Percentiles rank a stretch among this genome's conserved stretches.
phyloP scores from a whole-genome alignment of 2,888 invertebrate genomes.

The Clostera curtula region DNA sequence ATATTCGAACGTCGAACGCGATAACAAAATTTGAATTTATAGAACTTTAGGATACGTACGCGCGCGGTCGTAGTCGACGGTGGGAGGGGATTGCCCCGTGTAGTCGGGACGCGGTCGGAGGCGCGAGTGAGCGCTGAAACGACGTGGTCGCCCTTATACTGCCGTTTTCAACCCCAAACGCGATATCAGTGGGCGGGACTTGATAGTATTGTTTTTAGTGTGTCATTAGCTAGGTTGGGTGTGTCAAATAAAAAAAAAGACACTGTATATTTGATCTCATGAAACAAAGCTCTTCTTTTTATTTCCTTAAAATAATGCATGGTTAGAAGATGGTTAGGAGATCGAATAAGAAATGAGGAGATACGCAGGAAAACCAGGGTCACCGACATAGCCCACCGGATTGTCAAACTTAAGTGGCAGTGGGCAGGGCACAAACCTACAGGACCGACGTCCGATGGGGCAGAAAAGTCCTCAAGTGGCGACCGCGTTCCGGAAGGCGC shows the following conservation, averaged over 20 bases:
- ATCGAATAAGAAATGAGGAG: too few species aligned
- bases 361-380: too few species aligned
- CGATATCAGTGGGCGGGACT: conserved; percentile 49
- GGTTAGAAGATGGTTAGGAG: too few species aligned
- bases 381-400: too few species aligned
- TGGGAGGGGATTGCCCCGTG: conserved; percentile 46
- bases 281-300: too few species aligned
- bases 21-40: conserved; percentile 14
- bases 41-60: conserved; percentile 48
- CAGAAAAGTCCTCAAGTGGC: too few species aligned
- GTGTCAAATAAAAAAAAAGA: background rate
- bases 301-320: too few species aligned
- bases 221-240: background rate
- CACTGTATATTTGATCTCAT: too few species aligned
- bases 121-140: conserved; percentile 49
- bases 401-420: too few species aligned
- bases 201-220: conserved; percentile 24
- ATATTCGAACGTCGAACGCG: conserved; percentile 1
- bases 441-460: too few species aligned
- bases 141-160: conserved; percentile 54
- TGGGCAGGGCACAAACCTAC: too few species aligned
- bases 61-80: conserved; percentile 46
- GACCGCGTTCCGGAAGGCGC: too few species aligned
- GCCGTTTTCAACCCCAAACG: conserved; percentile 34
- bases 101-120: conserved; percentile 49